These are phyloP conservation scores for Acleris sparsana DNA, from an alignment of 2,888 invertebrate species.

Conservation along the genomic window DNA sequence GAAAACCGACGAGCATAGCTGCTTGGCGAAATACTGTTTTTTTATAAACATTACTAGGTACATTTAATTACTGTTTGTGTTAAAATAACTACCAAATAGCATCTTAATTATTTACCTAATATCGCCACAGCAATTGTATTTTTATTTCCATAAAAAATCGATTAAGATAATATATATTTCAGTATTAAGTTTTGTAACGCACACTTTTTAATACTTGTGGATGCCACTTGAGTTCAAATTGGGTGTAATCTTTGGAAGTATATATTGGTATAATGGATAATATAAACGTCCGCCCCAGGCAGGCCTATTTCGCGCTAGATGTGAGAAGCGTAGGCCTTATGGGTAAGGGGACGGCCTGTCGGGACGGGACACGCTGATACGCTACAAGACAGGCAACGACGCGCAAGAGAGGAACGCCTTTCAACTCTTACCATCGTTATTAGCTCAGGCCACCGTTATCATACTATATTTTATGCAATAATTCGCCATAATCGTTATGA, in stretches of 20 bases:
- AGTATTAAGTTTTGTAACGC: slow-evolving; percentile 13
- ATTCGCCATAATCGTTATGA: slow-evolving; percentile 32
- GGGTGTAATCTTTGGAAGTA: neutral
- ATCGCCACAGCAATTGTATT: slow-evolving; percentile 29
- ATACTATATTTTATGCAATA: slow-evolving; percentile 14
- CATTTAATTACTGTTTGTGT: neutral
- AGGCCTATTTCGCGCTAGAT: slow-evolving; percentile 27
- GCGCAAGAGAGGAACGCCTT: neutral
- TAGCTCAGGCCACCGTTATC: slow-evolving; percentile 16
- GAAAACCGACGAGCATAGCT: slow-evolving; percentile 10
- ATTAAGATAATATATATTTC: neutral
- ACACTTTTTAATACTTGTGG: neutral
- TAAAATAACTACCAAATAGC: neutral
- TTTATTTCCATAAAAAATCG: neutral
- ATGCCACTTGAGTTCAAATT: neutral
- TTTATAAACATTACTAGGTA: neutral
- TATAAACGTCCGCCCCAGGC: slow-evolving; percentile 6
- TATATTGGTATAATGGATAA: neutral
- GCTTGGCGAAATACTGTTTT: neutral
- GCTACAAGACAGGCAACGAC: neutral
- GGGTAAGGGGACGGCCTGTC: slow-evolving; percentile 8
- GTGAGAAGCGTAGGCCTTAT: slow-evolving; percentile 7
- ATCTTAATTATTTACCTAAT: slow-evolving; percentile 6
- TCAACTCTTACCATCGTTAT: neutral
- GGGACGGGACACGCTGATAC: neutral